Evolutionary conservation across 2,113 vertebrate genomes (phyloP).

Genomic region (Chionis minor): DNA sequence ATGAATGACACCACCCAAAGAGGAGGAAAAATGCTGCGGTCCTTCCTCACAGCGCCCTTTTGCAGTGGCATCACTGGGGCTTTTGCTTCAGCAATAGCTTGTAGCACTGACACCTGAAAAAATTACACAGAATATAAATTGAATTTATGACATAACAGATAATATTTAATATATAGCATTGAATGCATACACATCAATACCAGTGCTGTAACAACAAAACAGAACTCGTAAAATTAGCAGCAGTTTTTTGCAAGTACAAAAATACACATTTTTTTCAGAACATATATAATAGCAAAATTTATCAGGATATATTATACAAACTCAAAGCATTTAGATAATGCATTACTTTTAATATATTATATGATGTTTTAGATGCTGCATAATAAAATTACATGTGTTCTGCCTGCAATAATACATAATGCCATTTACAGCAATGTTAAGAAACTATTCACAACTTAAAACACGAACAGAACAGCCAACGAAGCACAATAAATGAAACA

Average conservation of each 20-base stretch:
- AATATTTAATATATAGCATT: constrained; percentile 77
- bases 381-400: constrained; percentile 72
- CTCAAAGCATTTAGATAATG: constrained; percentile 86
- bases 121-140: background rate
- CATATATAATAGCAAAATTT: constrained; percentile 83
- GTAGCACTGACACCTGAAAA: background rate
- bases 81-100: background rate
- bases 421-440: constrained; percentile 73
- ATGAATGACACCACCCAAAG: background rate
- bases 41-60: background rate
- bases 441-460: constrained; percentile 77
- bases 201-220: constrained; percentile 75
- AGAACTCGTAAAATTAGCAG: constrained; percentile 86
- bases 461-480: constrained; percentile 60
- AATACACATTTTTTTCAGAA: constrained; percentile 90
- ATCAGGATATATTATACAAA: constrained; percentile 86
- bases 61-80: background rate
- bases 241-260: constrained; percentile 92
- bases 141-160: constrained; percentile 66
- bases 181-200: constrained; percentile 74
- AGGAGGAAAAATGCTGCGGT: background rate
- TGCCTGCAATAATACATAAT: constrained; percentile 71
- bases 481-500: constrained; percentile 48
- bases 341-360: constrained; percentile 80
- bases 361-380: constrained; percentile 63